Conservation (phyloP, 2,888 invertebrate species). For the Frankliniella intonsa region DNA sequence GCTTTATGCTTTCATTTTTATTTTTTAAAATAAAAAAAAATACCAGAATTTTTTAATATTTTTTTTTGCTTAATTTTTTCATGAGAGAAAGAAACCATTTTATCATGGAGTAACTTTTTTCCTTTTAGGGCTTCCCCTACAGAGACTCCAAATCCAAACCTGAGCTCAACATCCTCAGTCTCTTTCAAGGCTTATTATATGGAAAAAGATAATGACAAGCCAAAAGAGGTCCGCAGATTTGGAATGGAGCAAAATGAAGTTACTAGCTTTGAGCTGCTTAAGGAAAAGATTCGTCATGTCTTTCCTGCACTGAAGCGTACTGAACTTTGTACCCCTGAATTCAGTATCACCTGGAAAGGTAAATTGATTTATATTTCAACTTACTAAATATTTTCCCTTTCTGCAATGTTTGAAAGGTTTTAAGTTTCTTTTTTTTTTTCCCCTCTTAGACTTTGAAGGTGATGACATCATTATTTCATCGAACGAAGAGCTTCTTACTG, state of each 20-base stretch:
- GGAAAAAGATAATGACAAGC: not conserved
- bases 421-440: not conserved
- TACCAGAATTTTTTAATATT: not conserved
- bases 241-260: conserved; percentile 16
- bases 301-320: not conserved
- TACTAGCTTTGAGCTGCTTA: not conserved
- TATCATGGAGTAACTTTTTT: not conserved
- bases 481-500: not conserved
- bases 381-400: not conserved
- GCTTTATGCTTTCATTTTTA: not conserved
- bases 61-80: not conserved
- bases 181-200: not conserved
- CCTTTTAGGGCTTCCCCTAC: not conserved
- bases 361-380: not conserved
- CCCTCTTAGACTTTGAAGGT: not conserved
- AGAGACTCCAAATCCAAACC: not conserved
- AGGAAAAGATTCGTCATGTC: not conserved
- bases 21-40: not conserved
- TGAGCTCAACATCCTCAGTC: not conserved
- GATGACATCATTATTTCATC: conserved; percentile 8
- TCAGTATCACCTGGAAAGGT: conserved; percentile 3
- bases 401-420: not conserved
- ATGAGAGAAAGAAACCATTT: not conserved
- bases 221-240: not conserved
- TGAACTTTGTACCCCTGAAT: not conserved